Conservation (phyloP, 1,140 invertebrate genomes). For the Drosophila sucinea region DNA sequence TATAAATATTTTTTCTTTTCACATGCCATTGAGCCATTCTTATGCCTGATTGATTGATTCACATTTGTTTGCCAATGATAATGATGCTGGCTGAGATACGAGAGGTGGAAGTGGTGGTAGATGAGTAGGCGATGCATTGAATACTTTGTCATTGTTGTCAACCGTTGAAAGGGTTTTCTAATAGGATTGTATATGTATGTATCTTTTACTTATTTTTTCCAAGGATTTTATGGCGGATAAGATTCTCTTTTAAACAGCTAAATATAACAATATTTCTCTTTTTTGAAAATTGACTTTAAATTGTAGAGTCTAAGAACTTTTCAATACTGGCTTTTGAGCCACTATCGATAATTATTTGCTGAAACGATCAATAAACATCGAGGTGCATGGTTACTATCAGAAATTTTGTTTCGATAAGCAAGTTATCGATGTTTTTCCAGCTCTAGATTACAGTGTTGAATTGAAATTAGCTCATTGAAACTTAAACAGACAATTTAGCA, state of each 20-base stretch:
- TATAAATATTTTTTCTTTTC: not conserved
- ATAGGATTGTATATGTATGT: constrained; percentile 1
- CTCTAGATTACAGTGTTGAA: too few species aligned
- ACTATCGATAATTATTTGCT: too few species aligned
- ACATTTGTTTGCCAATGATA: constrained; percentile 38
- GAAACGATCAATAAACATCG: too few species aligned
- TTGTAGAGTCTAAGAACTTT: too few species aligned
- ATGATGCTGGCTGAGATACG: constrained; percentile 12
- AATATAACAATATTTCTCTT: not conserved
- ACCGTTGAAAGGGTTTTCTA: not conserved
- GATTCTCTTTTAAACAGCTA: not conserved
- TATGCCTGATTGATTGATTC: constrained; percentile 42
- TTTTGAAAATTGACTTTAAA: too few species aligned
- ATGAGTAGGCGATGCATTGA: not conserved
- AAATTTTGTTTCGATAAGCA: too few species aligned
- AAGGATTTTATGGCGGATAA: not conserved
- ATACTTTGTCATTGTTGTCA: constrained; percentile 8
- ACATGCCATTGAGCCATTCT: not conserved
- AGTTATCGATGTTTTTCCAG: too few species aligned
- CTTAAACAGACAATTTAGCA: too few species aligned
- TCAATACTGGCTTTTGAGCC: too few species aligned
- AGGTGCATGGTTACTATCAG: too few species aligned
- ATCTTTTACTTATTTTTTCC: not conserved
- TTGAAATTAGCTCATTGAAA: too few species aligned
- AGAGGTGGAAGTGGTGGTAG: not conserved